Percentiles rank a stretch among this genome's conserved stretches.
Conservation (phyloP, 2,113 vertebrate species). For the Podocnemis expansa region DNA sequence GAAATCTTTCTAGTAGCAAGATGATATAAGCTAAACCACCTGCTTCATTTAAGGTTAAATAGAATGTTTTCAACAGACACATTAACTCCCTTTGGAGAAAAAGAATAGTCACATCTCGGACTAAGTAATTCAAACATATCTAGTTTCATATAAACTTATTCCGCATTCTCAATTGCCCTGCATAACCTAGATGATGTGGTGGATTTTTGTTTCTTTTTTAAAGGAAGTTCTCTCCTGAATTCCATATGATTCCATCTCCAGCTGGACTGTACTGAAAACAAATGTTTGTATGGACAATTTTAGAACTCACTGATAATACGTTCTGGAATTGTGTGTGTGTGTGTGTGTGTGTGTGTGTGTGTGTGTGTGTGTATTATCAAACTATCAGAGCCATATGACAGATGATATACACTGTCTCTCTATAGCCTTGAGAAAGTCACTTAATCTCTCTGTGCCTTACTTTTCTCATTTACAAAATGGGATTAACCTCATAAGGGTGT, state of each 20-base stretch:
- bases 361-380: background rate
- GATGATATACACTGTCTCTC: background rate
- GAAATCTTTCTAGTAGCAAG: background rate
- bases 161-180: background rate
- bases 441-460: background rate
- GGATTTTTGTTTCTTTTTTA: background rate
- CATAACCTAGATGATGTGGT: background rate
- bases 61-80: background rate
- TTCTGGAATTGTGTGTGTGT: background rate
- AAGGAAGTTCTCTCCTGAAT: background rate
- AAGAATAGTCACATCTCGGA: background rate
- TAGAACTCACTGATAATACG: background rate
- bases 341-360: no score
- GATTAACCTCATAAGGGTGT: background rate
- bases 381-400: background rate
- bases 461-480: background rate
- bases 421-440: background rate
- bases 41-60: background rate
- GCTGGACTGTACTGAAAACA: background rate
- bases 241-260: rapidly evolving
- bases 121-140: no score
- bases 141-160: rapidly evolving
- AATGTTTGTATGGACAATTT: background rate
- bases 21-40: background rate
- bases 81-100: background rate